Conservation (phyloP, 2,888 invertebrate species). For the Cryptus viduatorius region DNA sequence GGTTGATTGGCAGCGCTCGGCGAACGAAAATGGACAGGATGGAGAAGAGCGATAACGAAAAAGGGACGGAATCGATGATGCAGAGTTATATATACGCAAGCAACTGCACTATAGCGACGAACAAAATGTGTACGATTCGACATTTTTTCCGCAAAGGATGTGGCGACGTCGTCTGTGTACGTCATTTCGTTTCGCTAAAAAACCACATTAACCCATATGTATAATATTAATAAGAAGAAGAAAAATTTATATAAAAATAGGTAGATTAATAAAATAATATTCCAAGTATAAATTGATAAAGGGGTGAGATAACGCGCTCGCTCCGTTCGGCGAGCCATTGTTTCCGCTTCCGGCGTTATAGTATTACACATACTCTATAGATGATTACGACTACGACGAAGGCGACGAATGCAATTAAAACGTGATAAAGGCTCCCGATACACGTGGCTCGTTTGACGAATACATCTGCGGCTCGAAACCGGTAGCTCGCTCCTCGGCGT, state of each 20-base stretch:
- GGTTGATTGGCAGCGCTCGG: slow-evolving; percentile 41
- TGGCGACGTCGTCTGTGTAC: slow-evolving; percentile 47
- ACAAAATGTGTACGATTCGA: slow-evolving; percentile 19
- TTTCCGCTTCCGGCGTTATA: slow-evolving; percentile 74
- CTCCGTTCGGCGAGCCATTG: slow-evolving; percentile 73
- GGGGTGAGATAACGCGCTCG: slow-evolving; percentile 68
- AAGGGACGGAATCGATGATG: slow-evolving; percentile 35
- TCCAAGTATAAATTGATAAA: slow-evolving; percentile 74
- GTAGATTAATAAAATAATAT: slow-evolving; percentile 60
- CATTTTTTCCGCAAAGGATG: slow-evolving; percentile 69
- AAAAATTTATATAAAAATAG: slow-evolving; percentile 25
- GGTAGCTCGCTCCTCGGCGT: slow-evolving; percentile 23
- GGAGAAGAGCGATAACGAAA: background rate
- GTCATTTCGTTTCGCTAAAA: slow-evolving; percentile 34
- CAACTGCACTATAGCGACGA: background rate
- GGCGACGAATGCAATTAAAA: slow-evolving; percentile 65
- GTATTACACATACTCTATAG: slow-evolving; percentile 20
- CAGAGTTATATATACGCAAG: background rate
- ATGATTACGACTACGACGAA: slow-evolving; percentile 25
- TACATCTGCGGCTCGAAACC: slow-evolving; percentile 22
- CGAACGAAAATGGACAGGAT: slow-evolving; percentile 2
- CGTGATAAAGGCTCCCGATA: slow-evolving; percentile 55
- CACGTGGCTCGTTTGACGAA: slow-evolving; percentile 50
- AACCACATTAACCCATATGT: slow-evolving; percentile 43
- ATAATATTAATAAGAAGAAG: slow-evolving; percentile 40